These are phyloP conservation scores for Hassar affinis DNA, from an alignment of 2,113 vertebrate genomes.

Conservation along the genomic window DNA sequence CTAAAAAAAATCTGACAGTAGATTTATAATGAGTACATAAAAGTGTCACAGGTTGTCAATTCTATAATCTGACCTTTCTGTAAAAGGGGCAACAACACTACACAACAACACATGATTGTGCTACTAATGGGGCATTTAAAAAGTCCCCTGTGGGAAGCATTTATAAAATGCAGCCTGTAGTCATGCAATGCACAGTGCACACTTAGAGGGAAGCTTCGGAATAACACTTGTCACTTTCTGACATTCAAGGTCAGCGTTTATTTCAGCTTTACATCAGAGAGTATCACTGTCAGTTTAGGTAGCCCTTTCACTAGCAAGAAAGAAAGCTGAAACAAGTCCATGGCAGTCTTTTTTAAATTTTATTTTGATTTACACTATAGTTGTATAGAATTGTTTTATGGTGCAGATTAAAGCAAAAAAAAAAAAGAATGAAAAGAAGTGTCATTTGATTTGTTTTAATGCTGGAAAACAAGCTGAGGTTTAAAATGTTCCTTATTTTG, in stretches of 20 bases:
- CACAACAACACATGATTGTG: background rate
- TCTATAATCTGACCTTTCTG: background rate
- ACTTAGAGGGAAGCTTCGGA: background rate
- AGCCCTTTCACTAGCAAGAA: background rate
- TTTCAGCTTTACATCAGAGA: background rate
- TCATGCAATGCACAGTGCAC: background rate
- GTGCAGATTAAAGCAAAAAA: background rate
- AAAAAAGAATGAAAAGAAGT: no score
- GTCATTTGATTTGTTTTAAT: background rate
- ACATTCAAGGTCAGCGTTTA: background rate
- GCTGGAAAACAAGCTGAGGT: background rate
- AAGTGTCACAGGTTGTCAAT: background rate
- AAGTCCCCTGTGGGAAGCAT: background rate
- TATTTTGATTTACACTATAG: background rate
- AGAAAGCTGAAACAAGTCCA: no score
- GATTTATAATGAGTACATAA: background rate
- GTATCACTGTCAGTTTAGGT: background rate
- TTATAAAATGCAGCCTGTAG: no score
- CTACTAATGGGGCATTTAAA: background rate
- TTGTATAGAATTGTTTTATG: background rate
- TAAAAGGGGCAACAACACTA: no score
- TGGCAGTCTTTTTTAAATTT: background rate
- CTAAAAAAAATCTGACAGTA: background rate
- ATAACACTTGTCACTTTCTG: background rate
- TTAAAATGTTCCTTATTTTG: background rate